phyloP scores from a whole-genome alignment of 92 coral and sea anemone species.

The Zoanthus gigantus region DNA sequence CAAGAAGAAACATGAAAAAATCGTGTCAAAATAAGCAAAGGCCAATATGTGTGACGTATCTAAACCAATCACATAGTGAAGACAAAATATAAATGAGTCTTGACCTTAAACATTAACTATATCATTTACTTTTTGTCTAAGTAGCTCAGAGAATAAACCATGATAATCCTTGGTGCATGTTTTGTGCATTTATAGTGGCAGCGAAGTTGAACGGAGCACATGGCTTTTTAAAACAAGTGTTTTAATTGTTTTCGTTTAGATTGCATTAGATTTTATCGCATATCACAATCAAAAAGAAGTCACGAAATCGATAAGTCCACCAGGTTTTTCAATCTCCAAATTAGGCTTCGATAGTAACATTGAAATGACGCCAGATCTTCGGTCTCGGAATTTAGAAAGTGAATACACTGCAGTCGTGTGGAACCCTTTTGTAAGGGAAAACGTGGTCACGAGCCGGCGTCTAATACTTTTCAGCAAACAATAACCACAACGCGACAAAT shows the following conservation, averaged over 20 bases:
- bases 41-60: constrained; percentile 16
- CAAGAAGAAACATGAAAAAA: neutral
- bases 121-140: neutral
- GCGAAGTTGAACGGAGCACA: neutral
- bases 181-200: neutral
- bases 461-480: neutral
- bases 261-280: neutral
- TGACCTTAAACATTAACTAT: neutral
- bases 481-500: neutral
- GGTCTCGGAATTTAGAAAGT: neutral
- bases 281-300: neutral
- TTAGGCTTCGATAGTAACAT: neutral
- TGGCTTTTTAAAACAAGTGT: constrained; percentile 15
- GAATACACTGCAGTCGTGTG: neutral
- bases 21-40: neutral
- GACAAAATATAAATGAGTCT: neutral
- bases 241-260: neutral
- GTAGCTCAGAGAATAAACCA: neutral
- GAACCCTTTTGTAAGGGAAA: neutral
- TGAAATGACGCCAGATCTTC: neutral
- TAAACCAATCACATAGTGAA: constrained; percentile 4
- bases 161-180: neutral
- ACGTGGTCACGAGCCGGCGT: constrained; percentile 6
- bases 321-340: neutral
- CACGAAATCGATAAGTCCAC: constrained; percentile 1